Evolutionary conservation across 1,140 invertebrate genomes (phyloP).

Genomic region (Trichogramma pretiosum): DNA sequence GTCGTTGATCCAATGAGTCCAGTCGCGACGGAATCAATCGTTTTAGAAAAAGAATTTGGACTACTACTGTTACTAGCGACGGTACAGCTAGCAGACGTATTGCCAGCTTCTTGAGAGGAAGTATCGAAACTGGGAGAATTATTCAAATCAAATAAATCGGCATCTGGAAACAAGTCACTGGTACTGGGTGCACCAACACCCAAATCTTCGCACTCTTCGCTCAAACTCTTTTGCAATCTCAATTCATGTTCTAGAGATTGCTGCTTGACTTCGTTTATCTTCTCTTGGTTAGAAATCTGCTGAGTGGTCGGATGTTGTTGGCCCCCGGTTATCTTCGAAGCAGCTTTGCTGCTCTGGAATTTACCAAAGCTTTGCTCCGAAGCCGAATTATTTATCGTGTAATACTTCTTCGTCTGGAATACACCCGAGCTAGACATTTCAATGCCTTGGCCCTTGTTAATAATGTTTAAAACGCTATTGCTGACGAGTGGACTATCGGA

Average conservation of each 20-base stretch:
- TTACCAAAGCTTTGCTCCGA: conserved; percentile 31
- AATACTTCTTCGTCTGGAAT: conserved; percentile 40
- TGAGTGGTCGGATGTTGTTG: conserved; percentile 18
- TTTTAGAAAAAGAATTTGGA: conserved; percentile 31
- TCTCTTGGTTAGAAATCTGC: conserved; percentile 5
- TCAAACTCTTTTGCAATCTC: conserved; percentile 58
- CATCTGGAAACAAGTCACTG: conserved; percentile 67
- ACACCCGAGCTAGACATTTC: conserved; percentile 36
- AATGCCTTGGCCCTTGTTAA: conserved; percentile 39
- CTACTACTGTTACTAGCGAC: conserved; percentile 17
- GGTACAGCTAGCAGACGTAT: too few species aligned
- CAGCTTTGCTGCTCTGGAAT: conserved; percentile 24
- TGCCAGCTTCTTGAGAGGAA: conserved; percentile 40
- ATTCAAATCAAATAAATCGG: conserved; percentile 58
- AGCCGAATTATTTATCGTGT: conserved; percentile 35
- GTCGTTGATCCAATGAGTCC: conserved; percentile 22
- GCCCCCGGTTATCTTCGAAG: too few species aligned
- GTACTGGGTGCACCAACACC: conserved; percentile 69
- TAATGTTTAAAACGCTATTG: conserved; percentile 37
- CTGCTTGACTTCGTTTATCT: conserved; percentile 37
- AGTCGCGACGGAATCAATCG: conserved; percentile 35
- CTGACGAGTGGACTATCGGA: conserved; percentile 33
- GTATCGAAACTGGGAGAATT: conserved; percentile 44
- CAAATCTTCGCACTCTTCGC: conserved; percentile 67
- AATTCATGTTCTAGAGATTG: conserved; percentile 50